Evolutionary conservation across 2,888 invertebrate genomes (phyloP), one percentile per base, ranked within the genome.

Genomic region (Acleris literana): DNA sequence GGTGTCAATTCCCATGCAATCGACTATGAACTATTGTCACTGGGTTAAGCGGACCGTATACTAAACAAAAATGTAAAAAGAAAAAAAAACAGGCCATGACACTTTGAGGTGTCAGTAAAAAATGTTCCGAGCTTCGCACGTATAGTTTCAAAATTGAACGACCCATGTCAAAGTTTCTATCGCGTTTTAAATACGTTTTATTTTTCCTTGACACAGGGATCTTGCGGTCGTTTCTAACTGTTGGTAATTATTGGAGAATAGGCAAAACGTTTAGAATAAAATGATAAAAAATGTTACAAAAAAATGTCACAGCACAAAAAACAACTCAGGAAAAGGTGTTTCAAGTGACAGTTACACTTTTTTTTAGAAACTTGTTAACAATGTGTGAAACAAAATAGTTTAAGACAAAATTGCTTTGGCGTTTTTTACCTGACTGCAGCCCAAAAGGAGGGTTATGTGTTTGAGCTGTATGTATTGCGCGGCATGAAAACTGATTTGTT

Each of bases 11-110:
- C 49, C 17, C 33, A 16, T 62, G 25, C 56, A 46, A 65, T 60
- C 22, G 25, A 46, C 61, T 62, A 33, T 48, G 61, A 61, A 54
- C 43, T 46, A 68, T 68, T 68, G 68, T 68, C 68, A 53, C 54
- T 60, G 46, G 25, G 68, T 65, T 62, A 61, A 68, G 57, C 62
- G 65, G 57, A 68, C 58, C 68, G 68, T 62, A 65, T 5, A 59
- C 61, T 64, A 62, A 64, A 68, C 65, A 65, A 65, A 68, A 68
- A 65, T 65, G 61, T 65, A 29, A 54, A 54, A n/a, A 43, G 43
- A 16, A 60, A 60, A 59, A 58, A 48, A 48, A 17, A 2, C 33
- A 33, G 56, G 13, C 22, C 22, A 44, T 59, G 58, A 64, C 33
- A 57, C 39, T 54, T 17, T 29, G 33, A 39, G 33, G 4, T 20